A percentile compares a stretch with the other conserved stretches of the same genome.
These are phyloP conservation scores for Homarus americanus DNA, from an alignment of 1,140 invertebrate genomes.

Conservation along the genomic window DNA sequence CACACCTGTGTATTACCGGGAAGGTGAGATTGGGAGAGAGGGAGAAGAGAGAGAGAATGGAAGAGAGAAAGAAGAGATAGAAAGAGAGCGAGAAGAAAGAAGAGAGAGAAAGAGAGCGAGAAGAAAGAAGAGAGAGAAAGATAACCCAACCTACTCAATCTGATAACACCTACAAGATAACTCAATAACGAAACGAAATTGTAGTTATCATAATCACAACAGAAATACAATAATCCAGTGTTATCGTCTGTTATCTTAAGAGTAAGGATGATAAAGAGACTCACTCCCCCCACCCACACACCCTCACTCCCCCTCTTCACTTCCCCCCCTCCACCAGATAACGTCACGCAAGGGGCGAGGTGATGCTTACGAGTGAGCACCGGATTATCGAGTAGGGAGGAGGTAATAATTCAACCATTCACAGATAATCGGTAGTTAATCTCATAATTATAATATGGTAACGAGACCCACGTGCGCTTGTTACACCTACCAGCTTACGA, in stretches of 20 bases:
- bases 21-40: not conserved
- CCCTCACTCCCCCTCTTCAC: too few relatives aligned
- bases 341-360: slow-evolving; percentile 8
- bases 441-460: slow-evolving; percentile 48
- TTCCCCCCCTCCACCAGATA: too few relatives aligned
- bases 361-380: slow-evolving; percentile 16
- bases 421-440: slow-evolving; percentile 36
- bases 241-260: too few relatives aligned
- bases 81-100: not conserved
- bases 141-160: too few relatives aligned
- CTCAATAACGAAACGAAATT: too few relatives aligned
- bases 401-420: not conserved
- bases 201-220: too few relatives aligned
- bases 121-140: too few relatives aligned
- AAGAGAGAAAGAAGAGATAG: not conserved
- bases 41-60: not conserved
- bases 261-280: too few relatives aligned
- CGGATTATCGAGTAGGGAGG: too few relatives aligned
- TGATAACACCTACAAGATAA: too few relatives aligned
- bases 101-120: slow-evolving; percentile 18
- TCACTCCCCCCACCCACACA: too few relatives aligned
- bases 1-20: not conserved
- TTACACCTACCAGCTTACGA: slow-evolving; percentile 17
- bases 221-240: too few relatives aligned
- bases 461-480: slow-evolving; percentile 41